Conservation (phyloP, 1,140 invertebrate species). For the Trypoxylus dichotomus region DNA sequence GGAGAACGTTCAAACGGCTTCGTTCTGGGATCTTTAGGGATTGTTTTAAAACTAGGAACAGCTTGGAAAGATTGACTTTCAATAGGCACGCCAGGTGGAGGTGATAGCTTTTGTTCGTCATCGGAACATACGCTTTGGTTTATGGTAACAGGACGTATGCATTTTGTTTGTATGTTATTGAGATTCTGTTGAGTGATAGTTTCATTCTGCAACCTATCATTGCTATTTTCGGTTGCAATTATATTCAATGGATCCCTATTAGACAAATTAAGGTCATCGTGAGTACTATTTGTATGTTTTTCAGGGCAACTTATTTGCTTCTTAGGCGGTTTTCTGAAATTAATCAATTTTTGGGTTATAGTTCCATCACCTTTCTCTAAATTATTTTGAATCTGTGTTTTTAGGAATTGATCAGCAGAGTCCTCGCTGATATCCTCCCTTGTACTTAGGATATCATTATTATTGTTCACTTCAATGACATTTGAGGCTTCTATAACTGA, state of each 20-base stretch:
- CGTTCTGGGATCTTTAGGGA: neutral
- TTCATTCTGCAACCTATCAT: too few species aligned
- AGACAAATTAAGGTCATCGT: neutral
- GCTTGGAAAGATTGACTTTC: neutral
- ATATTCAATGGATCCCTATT: neutral
- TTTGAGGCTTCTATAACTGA: neutral
- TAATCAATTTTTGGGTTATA: neutral
- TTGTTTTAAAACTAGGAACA: neutral
- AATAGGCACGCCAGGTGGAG: neutral
- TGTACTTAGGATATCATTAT: neutral
- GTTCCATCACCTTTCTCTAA: neutral
- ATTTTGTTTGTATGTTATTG: too few species aligned
- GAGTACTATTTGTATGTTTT: neutral
- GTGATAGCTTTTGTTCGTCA: neutral
- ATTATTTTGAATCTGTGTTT: too few species aligned
- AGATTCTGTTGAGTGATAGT: too few species aligned
- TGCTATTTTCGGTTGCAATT: neutral
- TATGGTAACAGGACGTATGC: neutral
- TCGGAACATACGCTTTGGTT: neutral
- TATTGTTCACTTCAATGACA: neutral
- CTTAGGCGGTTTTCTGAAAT: neutral
- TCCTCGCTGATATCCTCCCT: neutral
- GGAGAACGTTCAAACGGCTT: neutral
- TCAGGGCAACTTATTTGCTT: neutral
- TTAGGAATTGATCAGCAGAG: neutral